Conservation (phyloP, 2,888 invertebrate genomes). For the Xestobium rufovillosum region DNA sequence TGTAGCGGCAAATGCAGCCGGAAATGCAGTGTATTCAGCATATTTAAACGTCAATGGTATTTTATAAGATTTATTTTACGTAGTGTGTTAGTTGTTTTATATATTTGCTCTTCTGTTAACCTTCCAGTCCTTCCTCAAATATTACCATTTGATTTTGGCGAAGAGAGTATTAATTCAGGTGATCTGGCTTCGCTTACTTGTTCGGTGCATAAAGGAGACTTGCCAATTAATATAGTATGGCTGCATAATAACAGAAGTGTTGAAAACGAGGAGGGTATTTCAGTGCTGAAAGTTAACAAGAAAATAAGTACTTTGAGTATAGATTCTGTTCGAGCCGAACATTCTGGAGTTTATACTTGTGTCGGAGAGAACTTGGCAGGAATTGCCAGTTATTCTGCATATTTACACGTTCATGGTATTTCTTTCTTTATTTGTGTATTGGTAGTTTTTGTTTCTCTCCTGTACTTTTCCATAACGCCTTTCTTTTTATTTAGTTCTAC, state of each 20-base stretch:
- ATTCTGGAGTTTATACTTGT: constrained; percentile 72
- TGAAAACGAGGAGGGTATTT: constrained; percentile 33
- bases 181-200: constrained; percentile 64
- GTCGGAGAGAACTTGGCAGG: constrained; percentile 63
- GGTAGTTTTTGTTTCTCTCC: constrained; percentile 1
- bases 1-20: constrained; percentile 55
- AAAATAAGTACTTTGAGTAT: constrained; percentile 54
- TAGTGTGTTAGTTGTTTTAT: constrained; percentile 8
- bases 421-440: too few relatives aligned
- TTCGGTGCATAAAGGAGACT: constrained; percentile 63
- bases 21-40: constrained; percentile 47
- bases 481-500: constrained; percentile 52
- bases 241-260: constrained; percentile 47
- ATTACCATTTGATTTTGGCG: constrained; percentile 50
- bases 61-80: constrained; percentile 6
- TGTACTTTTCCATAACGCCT: constrained; percentile 2
- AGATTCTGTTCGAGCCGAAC: constrained; percentile 54
- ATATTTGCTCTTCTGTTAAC: constrained; percentile 5
- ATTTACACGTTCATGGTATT: constrained; percentile 60
- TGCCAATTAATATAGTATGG: constrained; percentile 59
- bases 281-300: constrained; percentile 41
- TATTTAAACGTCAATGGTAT: constrained; percentile 49
- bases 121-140: constrained; percentile 46
- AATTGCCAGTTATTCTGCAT: constrained; percentile 53
- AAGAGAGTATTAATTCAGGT: constrained; percentile 56